Base-by-base conservation (phyloP, 1,140 invertebrate genomes). In the Mamestra configurata region DNA sequence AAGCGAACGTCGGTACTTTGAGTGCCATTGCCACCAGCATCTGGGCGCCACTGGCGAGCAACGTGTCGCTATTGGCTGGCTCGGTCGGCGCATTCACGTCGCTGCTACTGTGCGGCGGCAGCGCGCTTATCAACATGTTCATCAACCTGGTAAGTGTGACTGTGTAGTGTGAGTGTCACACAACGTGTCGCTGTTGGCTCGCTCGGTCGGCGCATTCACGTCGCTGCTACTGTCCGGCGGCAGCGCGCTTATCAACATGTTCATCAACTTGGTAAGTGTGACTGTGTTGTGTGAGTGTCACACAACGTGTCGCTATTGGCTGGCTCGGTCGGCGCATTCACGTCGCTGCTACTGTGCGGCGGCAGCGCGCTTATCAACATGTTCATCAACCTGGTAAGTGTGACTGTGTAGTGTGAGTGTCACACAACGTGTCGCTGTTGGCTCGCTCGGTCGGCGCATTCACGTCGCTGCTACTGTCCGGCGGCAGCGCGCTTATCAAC, bases 321-420 rank as follows among this genome's bases (percentile, higher is more conserved):
- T 8, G 97, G 97, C 40, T 97, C 98, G 1, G 89, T 99, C 1
- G 98, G 98, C 1, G 97, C 98, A 11, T 96, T 98, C 51, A 93
- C 99, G 6, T 99, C 98, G 2, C 90, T 99, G 11, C 89, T 99
- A 61, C 96, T 99, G 59, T 98, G 98, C 75, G 99, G 99, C 43
- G 98, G 99, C 79, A 97, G 98, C 20, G 98, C 98, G 11, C 97
- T 99, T 70, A 96, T 99, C 66, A 99, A 99, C 93, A 99, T 99
- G 90, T 96, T 98, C 76, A 96, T 99, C 22, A 98, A 98, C 91
- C 96, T 98, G 95, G 98, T 99, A 95, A 96, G 43, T 51, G 18
- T 10, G 8, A 7, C 7, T 31, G 2, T 31, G 27, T 31, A 31
- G 5, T 31, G 27, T 31, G 27, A 31, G 5, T 99, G 4, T 98